Base-by-base conservation (phyloP, 1,140 invertebrate species). In the Melanaphis sacchari region DNA sequence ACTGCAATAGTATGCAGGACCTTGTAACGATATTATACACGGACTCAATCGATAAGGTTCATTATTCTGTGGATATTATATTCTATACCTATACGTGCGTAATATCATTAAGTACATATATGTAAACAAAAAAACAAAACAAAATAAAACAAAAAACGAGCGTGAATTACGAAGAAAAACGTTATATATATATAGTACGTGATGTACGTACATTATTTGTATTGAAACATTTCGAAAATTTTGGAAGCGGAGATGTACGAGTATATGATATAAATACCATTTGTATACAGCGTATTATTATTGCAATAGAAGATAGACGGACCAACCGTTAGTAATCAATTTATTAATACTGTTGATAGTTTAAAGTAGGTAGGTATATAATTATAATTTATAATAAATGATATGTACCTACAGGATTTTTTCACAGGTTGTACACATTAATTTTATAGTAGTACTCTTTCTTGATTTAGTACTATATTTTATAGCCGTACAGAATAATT, bases 1-100 rank as follows among this genome's bases (percentile, higher is more conserved):
- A 54, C 46, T 89, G 46, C 59, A 31, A n/a, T 36, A 31, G 46
- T 49, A 49, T 49, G 46, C 46, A 49, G 26, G 36, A 52, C 49
- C 88, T 90, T 90, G 49, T 90, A 90, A 90, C 49, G 49, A 90
- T 90, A 54, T 90, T 90, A 90, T 54, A 59, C 49, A 90, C 31
- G 88, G 49, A 90, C 22, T 54, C 49, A 11, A 90, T 90, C 49
- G 88, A 54, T 90, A 90, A 88, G 87, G 87, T 88, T 88, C 87
- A 36, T 88, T 88, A 88, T 88, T 46, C 87, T 88, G 84, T 85
- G 40, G 40, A 85, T 82, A 38, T 49, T 0, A 49, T 82, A 81
- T 81, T 84, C 2, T 41, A 38, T 31, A 84, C 24, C 24, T 31
- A 18, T n/a, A n/a, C 31, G 31, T 1, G 31, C 15, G 22, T 84